Percentiles rank a stretch among this genome's conserved stretches.
These are phyloP conservation scores for Drosophila pegasa DNA, from an alignment of 2,888 invertebrate species.

Conservation along the genomic window DNA sequence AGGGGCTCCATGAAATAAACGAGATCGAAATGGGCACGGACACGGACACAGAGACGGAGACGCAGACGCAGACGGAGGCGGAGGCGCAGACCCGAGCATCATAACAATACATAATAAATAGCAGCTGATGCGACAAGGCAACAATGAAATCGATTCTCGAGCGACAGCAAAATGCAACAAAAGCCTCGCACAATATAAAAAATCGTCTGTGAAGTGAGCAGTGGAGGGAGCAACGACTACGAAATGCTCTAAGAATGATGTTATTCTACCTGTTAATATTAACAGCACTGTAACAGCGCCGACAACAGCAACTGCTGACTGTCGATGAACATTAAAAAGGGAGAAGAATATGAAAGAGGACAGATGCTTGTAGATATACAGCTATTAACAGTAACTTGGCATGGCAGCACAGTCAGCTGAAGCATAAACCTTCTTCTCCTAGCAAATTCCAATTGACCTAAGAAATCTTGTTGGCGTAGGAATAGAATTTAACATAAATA, in stretches of 20 bases:
- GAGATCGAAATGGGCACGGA: neutral
- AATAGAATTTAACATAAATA: neutral
- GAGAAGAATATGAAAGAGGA: no score
- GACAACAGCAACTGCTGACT: no score
- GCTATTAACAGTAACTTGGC: no score
- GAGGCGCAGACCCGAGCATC: conserved; percentile 20
- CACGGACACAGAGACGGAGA: neutral
- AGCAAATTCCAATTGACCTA: no score
- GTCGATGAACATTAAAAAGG: no score
- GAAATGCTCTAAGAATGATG: conserved; percentile 8
- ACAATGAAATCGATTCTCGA: conserved; percentile 64
- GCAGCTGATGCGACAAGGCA: conserved; percentile 58
- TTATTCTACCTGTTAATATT: no score
- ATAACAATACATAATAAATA: conserved; percentile 67
- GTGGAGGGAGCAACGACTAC: neutral
- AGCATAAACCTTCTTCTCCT: no score
- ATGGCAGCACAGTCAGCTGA: no score
- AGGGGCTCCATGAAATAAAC: neutral
- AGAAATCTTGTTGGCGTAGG: no score
- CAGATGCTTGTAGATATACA: no score
- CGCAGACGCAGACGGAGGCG: no score
- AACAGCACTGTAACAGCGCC: neutral
- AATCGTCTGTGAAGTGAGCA: conserved; percentile 17
- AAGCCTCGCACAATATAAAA: conserved; percentile 38
- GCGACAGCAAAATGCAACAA: conserved; percentile 51